Conservation (phyloP, 1,140 invertebrate species). For the Gryon sp. region DNA sequence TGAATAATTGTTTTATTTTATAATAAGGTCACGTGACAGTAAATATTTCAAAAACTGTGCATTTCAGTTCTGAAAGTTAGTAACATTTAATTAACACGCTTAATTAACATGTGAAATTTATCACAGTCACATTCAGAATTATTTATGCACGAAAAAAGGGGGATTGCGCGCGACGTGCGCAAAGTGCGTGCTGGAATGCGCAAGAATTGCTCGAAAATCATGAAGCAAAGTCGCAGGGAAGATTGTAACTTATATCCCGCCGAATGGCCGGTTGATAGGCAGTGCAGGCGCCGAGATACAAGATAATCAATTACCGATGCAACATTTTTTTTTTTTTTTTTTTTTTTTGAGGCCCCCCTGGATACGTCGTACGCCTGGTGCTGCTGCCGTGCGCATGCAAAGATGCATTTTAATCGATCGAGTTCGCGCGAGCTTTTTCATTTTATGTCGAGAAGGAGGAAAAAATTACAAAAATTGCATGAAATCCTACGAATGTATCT, state of each 20-base stretch:
- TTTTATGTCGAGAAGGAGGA: slow-evolving; percentile 21
- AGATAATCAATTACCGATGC: slow-evolving; percentile 75
- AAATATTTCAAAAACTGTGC: slow-evolving; percentile 34
- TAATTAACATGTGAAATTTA: slow-evolving; percentile 55
- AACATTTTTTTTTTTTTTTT: slow-evolving; percentile 71
- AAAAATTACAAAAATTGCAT: slow-evolving; percentile 34
- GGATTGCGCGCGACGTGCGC: slow-evolving; percentile 17
- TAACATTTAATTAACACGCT: slow-evolving; percentile 41
- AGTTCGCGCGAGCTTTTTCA: slow-evolving; percentile 21
- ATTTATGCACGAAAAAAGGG: slow-evolving; percentile 48
- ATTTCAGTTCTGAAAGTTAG: slow-evolving; percentile 11
- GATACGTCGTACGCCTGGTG: slow-evolving; percentile 56
- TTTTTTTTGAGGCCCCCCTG: too few species aligned
- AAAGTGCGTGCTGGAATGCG: slow-evolving; percentile 55
- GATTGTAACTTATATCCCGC: slow-evolving; percentile 38
- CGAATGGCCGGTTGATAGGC: slow-evolving; percentile 51
- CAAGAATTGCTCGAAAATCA: slow-evolving; percentile 52
- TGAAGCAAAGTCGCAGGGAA: slow-evolving; percentile 36
- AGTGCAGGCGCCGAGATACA: slow-evolving; percentile 65
- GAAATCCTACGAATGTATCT: slow-evolving; percentile 23
- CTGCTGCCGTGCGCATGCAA: slow-evolving; percentile 64
- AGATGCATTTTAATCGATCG: slow-evolving; percentile 64
- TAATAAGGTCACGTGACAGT: neutral
- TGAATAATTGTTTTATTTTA: too few species aligned
- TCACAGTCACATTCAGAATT: too few species aligned